Conservation (phyloP, 2,888 invertebrate species). For the Amphipoea lucens region DNA sequence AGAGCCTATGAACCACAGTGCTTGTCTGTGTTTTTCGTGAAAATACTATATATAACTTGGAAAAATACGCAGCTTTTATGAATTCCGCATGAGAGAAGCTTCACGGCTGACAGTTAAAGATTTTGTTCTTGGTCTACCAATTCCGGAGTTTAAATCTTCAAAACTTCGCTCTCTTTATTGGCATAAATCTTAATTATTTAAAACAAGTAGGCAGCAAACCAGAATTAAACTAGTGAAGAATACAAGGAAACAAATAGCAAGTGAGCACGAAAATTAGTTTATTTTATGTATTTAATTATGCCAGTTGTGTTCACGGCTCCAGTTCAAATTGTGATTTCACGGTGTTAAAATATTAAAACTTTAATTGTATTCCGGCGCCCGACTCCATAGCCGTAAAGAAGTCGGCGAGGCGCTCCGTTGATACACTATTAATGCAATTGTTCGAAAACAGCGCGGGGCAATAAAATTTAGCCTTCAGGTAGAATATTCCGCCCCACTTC, state of each 20-base stretch:
- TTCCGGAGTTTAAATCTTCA: neutral
- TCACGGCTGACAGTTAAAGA: neutral
- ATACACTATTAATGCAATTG: constrained; percentile 90
- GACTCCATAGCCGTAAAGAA: constrained; percentile 85
- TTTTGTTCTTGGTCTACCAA: neutral
- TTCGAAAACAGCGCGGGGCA: constrained; percentile 87
- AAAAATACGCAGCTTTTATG: neutral
- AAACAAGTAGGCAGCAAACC: neutral
- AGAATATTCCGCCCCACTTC: constrained; percentile 85
- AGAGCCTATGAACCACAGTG: neutral
- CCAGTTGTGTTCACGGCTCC: constrained; percentile 68
- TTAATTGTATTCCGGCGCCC: constrained; percentile 84
- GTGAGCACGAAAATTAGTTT: constrained; percentile 65
- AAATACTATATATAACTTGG: neutral
- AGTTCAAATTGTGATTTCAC: constrained; percentile 79
- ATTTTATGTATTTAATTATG: constrained; percentile 76
- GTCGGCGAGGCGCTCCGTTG: constrained; percentile 82
- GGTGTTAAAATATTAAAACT: constrained; percentile 86
- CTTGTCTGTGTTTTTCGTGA: neutral
- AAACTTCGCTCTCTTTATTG: neutral
- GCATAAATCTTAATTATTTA: neutral
- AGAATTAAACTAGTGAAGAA: constrained; percentile 31
- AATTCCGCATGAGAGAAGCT: neutral
- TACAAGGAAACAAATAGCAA: constrained; percentile 38
- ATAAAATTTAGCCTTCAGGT: constrained; percentile 89